A percentile compares a stretch with the other conserved stretches of the same genome.
Evolutionary conservation across 2,113 vertebrate species (phyloP).

Genomic region (Perccottus glenii): DNA sequence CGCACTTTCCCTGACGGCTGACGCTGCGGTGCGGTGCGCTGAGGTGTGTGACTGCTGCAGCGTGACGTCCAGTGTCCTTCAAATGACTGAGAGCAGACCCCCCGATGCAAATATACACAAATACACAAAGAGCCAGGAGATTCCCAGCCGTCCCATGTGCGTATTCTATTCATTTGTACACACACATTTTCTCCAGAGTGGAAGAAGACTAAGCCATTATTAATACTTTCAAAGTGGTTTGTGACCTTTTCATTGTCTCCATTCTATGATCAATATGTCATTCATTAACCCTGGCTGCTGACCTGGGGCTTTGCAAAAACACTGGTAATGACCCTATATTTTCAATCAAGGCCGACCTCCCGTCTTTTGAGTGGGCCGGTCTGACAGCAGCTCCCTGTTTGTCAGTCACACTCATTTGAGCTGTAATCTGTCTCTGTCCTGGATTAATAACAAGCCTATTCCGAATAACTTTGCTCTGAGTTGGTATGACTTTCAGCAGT

Average conservation of each 20-base stretch:
- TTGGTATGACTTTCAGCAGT: constrained; percentile 50
- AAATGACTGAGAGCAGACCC: constrained; percentile 50
- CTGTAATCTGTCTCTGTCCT: constrained; percentile 38
- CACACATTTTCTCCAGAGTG: constrained; percentile 8
- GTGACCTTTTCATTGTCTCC: constrained; percentile 2
- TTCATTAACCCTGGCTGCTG: background rate
- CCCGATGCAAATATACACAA: constrained; percentile 12
- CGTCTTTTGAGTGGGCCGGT: background rate
- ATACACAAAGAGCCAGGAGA: constrained; percentile 23
- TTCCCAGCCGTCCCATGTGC: background rate
- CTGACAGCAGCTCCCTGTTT: constrained; percentile 19
- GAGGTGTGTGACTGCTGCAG: constrained; percentile 24
- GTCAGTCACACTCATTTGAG: constrained; percentile 13
- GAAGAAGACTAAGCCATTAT: background rate
- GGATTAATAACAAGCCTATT: constrained; percentile 50
- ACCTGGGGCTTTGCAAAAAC: constrained; percentile 3
- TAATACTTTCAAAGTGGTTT: background rate
- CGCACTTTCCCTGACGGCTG: background rate
- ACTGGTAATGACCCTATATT: background rate
- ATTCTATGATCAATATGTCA: constrained; percentile 1
- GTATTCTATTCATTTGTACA: constrained; percentile 4
- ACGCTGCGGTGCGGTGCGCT: constrained; percentile 10
- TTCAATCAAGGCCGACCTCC: background rate
- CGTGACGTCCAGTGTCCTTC: constrained; percentile 51
- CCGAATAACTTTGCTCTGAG: constrained; percentile 33